Conservation (phyloP, 2,797 vertebrate genomes). For the Chromobotia macracanthus region DNA sequence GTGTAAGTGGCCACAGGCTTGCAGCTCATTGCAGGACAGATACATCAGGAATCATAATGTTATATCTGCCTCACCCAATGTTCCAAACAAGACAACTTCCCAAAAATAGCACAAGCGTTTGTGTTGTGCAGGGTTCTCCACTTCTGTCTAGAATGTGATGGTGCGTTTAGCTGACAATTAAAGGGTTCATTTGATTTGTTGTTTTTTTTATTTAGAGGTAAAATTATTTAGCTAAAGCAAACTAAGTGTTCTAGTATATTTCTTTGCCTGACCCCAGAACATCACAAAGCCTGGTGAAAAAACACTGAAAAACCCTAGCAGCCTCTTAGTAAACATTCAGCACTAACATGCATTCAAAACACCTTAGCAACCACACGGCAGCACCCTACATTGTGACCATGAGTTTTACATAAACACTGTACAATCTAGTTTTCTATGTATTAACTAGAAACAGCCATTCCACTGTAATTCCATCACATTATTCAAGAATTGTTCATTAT, state of each 20-base stretch:
- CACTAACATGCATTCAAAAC: not conserved
- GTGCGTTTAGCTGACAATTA: no score
- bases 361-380: not conserved
- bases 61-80: not conserved
- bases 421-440: not conserved
- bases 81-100: not conserved
- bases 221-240: no score
- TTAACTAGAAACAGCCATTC: conserved; percentile 19
- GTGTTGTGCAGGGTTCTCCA: not conserved
- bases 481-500: conserved; percentile 17
- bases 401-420: not conserved
- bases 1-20: not conserved
- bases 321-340: not conserved
- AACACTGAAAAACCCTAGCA: not conserved
- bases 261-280: not conserved
- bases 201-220: not conserved
- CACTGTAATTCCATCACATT: conserved; percentile 28
- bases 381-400: not conserved
- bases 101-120: not conserved
- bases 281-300: not conserved
- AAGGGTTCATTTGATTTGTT: no score
- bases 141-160: not conserved
- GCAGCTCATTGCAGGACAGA: conserved; percentile 1
- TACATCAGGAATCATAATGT: not conserved
- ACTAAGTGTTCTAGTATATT: no score